Evolutionary conservation across 2,888 invertebrate species (phyloP), one percentile per base, ranked within the genome.

Genomic region (Patella ulyssiponensis): DNA sequence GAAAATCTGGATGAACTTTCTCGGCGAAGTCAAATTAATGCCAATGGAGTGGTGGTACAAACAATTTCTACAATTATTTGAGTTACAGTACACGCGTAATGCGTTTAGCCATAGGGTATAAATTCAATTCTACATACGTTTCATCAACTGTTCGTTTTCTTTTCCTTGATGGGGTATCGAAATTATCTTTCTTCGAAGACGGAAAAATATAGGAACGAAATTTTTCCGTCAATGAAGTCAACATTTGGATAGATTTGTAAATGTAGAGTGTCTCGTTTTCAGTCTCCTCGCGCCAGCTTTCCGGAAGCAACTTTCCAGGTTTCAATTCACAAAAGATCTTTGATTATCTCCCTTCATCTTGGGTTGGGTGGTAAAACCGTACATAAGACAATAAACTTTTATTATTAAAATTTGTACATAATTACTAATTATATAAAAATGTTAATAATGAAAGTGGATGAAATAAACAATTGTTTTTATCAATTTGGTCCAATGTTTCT

Each of bases 161-260:
- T 76, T 71, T 78, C 73, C 71, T 80, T 80, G 76, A 75, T 79
- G n/a, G 79, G 20, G 64, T 76, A 53, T 75, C 69, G 69, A 70
- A 58, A 74, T 52, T 44, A 53, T 44, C 71, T 53, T 77, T 78
- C 71, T 78, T 54, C 27, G 82, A 75, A 53, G 74, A 72, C n/a
- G 73, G 73, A 44, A 82, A 82, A 73, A 83, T 82, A 69, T 85
- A 77, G 75, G 86, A 81, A 69, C 82, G 84, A 54, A 86, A 33
- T 79, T 82, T 85, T 44, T 81, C 81, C 52, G 84, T 83, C 54
- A 87, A 80, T 80, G 86, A 85, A 76, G 79, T 84, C 33, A 87
- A 80, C 86, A 87, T 87, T 82, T 81, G 84, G 80, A 77, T 71
- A 54, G 54, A 27, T 75, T 33, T 54, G 20, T 23, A 54, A 33